phyloP scores from a whole-genome alignment of 2,888 invertebrate species.

The Caenorhabditis drosophilae region DNA sequence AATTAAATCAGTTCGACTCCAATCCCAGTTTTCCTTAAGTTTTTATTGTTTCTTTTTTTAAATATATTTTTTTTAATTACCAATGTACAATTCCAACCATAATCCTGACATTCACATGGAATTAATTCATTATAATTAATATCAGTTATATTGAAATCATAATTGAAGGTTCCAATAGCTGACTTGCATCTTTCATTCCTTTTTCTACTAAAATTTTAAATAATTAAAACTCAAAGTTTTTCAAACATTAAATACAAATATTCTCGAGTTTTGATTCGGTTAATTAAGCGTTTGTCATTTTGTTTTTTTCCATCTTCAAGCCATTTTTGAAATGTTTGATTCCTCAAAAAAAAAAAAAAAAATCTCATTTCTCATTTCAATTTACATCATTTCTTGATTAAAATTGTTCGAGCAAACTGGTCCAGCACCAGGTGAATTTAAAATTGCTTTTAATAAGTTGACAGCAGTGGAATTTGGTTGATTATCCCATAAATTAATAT shows the following conservation, averaged over 20 bases:
- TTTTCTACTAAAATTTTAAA: too few relatives aligned
- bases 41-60: too few relatives aligned
- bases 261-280: too few relatives aligned
- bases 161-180: constrained; percentile 19
- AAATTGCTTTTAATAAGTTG: constrained; percentile 11
- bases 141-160: constrained; percentile 16
- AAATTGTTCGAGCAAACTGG: too few relatives aligned
- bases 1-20: constrained; percentile 33
- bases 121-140: constrained; percentile 49
- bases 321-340: too few relatives aligned
- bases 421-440: constrained; percentile 30
- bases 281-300: too few relatives aligned
- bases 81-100: constrained; percentile 60
- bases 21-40: constrained; percentile 57
- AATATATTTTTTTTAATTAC: too few relatives aligned
- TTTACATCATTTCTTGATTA: too few relatives aligned
- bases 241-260: too few relatives aligned
- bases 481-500: constrained; percentile 39
- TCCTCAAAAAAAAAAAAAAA: neutral
- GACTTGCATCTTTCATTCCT: constrained; percentile 22
- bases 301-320: too few relatives aligned
- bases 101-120: constrained; percentile 46
- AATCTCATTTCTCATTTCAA: constrained; percentile 3
- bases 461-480: constrained; percentile 3
- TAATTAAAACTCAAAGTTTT: too few relatives aligned